These are phyloP conservation scores for Benthochromis sp. DNA, from an alignment of 2,113 vertebrate species.

Conservation along the genomic window DNA sequence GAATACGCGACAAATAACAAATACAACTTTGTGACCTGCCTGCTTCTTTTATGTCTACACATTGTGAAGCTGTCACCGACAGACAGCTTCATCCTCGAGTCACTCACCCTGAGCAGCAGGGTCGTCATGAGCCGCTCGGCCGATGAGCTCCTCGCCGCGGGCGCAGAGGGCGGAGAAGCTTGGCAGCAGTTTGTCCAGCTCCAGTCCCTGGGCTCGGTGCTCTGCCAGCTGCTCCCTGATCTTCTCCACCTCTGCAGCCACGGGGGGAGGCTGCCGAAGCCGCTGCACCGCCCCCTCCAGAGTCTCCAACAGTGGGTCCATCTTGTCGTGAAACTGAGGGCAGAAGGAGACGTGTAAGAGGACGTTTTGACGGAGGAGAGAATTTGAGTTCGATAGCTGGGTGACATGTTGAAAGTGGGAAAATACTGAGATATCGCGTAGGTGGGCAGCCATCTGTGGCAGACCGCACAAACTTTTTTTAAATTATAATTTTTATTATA, in stretches of 20 bases:
- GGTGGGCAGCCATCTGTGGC: conserved; percentile 16
- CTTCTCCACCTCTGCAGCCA: conserved; percentile 96
- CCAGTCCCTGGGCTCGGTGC: conserved; percentile 82
- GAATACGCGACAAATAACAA: accelerated
- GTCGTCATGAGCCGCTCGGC: conserved; percentile 83
- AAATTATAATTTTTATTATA: accelerated
- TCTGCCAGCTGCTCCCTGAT: conserved; percentile 95
- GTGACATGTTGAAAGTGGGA: conserved; percentile 33
- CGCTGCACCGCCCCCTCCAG: conserved; percentile 86
- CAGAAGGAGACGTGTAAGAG: background rate
- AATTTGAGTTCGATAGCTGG: background rate
- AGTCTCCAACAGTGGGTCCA: conserved; percentile 94
- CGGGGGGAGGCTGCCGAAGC: conserved; percentile 82
- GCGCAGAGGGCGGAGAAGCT: conserved; percentile 88
- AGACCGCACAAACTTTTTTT: background rate
- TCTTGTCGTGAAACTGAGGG: conserved; percentile 93
- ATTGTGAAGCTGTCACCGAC: background rate
- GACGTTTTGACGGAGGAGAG: background rate
- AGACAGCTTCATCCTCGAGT: background rate
- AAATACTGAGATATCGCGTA: background rate
- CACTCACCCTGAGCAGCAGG: conserved; percentile 88
- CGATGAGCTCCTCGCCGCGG: conserved; percentile 90
- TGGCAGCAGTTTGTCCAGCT: conserved; percentile 95
- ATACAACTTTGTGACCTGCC: too few relatives aligned
- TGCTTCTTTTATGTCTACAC: background rate